These are phyloP conservation scores for Callosobruchus maculatus DNA, from an alignment of 2,888 invertebrate genomes.

Conservation along the genomic window DNA sequence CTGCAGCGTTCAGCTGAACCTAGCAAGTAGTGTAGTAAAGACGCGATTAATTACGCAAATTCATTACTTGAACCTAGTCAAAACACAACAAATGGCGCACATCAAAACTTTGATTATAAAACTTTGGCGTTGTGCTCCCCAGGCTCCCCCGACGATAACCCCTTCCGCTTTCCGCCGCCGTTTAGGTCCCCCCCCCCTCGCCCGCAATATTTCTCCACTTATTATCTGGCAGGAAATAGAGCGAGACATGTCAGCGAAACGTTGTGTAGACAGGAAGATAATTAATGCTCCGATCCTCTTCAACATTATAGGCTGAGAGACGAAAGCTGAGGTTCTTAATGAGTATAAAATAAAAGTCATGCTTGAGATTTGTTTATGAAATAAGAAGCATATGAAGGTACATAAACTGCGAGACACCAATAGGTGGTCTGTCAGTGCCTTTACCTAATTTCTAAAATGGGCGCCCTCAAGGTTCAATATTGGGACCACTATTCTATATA, in stretches of 20 bases:
- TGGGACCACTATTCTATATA: too few species aligned
- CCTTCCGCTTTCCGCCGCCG: background rate
- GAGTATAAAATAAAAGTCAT: too few species aligned
- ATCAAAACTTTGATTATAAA: constrained; percentile 10
- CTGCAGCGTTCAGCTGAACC: background rate
- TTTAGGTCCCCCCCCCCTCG: background rate
- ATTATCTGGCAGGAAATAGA: background rate
- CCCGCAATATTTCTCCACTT: background rate
- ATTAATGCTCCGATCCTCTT: constrained; percentile 2
- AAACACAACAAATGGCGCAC: background rate
- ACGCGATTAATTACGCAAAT: background rate
- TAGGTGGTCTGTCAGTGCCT: too few species aligned
- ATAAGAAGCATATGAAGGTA: too few species aligned
- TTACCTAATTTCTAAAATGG: too few species aligned
- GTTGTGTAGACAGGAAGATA: constrained; percentile 4
- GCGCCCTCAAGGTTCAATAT: too few species aligned
- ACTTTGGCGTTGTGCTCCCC: constrained; percentile 2
- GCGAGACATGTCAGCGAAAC: constrained; percentile 3
- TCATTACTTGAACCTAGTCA: background rate
- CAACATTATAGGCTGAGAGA: background rate
- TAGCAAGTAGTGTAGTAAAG: background rate
- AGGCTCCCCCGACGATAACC: background rate
- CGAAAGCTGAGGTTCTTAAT: too few species aligned
- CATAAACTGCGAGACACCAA: too few species aligned
- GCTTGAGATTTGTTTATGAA: too few species aligned